These are phyloP conservation scores for Meiosimyza decipiens DNA, from an alignment of 2,888 invertebrate species.

Conservation along the genomic window DNA sequence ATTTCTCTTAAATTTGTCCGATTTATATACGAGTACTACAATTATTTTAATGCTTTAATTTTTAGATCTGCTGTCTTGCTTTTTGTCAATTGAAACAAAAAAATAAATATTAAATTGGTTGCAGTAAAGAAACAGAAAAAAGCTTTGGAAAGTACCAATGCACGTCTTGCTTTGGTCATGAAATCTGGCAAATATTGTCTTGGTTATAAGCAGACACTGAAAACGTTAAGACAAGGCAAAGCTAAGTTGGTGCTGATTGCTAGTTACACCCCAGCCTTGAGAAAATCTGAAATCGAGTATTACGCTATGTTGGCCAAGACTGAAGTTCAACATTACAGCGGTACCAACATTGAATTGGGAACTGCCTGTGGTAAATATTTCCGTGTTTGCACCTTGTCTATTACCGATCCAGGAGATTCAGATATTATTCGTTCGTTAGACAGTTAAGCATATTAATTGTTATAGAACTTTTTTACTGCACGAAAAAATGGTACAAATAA, in stretches of 20 bases:
- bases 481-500: neutral
- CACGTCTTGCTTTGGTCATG: slow-evolving; percentile 97
- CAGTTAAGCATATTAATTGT: slow-evolving; percentile 54
- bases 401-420: slow-evolving; percentile 98
- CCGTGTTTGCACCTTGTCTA: slow-evolving; percentile 96
- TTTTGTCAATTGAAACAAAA: slow-evolving; percentile 37
- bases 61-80: slow-evolving; percentile 22
- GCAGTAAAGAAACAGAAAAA: slow-evolving; percentile 97
- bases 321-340: slow-evolving; percentile 99
- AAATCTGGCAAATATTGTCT: slow-evolving; percentile 98
- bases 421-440: slow-evolving; percentile 96
- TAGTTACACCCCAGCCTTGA: slow-evolving; percentile 98
- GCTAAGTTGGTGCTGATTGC: slow-evolving; percentile 99
- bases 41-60: neutral
- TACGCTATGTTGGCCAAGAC: slow-evolving; percentile 99
- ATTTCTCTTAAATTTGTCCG: neutral
- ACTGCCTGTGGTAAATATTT: slow-evolving; percentile 99
- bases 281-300: slow-evolving; percentile 99
- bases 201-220: slow-evolving; percentile 97
- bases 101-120: slow-evolving; percentile 75
- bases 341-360: slow-evolving; percentile 98
- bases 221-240: slow-evolving; percentile 96
- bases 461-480: neutral
- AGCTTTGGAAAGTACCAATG: slow-evolving; percentile 99
- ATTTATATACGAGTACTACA: too few species aligned